Evolutionary conservation across 2,888 invertebrate genomes (phyloP).

Genomic region (Napeogenes inachia): DNA sequence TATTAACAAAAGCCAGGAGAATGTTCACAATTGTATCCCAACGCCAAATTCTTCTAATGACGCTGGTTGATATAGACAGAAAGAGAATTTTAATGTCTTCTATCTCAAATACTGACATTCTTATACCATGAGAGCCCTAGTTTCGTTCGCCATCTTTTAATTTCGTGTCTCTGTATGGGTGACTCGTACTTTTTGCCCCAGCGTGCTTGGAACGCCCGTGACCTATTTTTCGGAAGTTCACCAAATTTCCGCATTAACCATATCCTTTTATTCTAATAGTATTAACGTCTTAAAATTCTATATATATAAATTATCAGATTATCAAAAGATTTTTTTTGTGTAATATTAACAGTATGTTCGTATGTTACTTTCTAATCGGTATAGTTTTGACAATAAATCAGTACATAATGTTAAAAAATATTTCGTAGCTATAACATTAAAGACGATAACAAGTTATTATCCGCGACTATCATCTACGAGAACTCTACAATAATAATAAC

Average conservation of each 20-base stretch:
- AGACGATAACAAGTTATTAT: too few relatives aligned
- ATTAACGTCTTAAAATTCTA: too few relatives aligned
- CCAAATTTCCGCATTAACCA: neutral
- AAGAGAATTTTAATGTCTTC: constrained; percentile 25
- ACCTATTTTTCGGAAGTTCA: constrained; percentile 26
- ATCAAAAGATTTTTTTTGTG: too few relatives aligned
- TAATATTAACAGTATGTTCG: too few relatives aligned
- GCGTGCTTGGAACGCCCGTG: constrained; percentile 23
- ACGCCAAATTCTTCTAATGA: constrained; percentile 32
- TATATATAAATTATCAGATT: too few relatives aligned
- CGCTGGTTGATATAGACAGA: constrained; percentile 20
- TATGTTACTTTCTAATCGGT: too few relatives aligned
- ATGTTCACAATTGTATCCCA: constrained; percentile 21
- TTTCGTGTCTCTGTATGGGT: constrained; percentile 24
- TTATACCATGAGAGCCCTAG: constrained; percentile 29
- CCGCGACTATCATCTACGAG: too few relatives aligned
- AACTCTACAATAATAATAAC: too few relatives aligned
- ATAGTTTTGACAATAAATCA: too few relatives aligned
- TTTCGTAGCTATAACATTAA: too few relatives aligned
- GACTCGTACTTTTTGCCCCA: constrained; percentile 25
- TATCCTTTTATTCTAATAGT: constrained; percentile 8
- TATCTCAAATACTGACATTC: constrained; percentile 28
- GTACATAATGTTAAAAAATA: too few relatives aligned
- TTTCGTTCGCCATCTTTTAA: constrained; percentile 28
- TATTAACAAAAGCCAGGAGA: constrained; percentile 25